phyloP scores from a whole-genome alignment of 30 jellyfish, hydroid and myxozoan species.

The Turritopsis dohrnii region DNA sequence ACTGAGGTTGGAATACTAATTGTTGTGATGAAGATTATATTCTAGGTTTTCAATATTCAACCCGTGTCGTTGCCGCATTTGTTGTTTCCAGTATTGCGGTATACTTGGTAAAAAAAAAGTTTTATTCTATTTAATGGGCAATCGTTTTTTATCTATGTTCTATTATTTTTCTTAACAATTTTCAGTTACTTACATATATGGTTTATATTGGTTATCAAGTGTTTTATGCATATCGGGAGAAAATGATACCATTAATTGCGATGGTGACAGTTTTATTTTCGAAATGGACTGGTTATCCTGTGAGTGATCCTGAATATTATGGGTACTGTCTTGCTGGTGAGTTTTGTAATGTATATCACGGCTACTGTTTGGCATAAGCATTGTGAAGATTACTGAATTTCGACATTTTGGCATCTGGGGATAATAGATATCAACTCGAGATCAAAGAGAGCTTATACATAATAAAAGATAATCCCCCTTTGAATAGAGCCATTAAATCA shows the following conservation, averaged over 20 bases:
- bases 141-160: background rate
- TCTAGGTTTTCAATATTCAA: conserved; percentile 33
- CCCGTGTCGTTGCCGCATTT: background rate
- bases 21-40: background rate
- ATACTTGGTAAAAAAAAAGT: background rate
- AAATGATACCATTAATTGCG: background rate
- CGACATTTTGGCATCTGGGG: too few species aligned
- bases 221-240: background rate
- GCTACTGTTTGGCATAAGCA: background rate
- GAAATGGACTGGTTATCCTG: background rate
- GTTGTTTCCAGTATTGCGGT: conserved; percentile 17
- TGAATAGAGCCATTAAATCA: too few species aligned
- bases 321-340: conserved; percentile 3
- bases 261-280: background rate
- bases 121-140: background rate
- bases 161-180: background rate
- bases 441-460: too few species aligned
- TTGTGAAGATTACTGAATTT: too few species aligned
- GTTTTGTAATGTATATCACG: background rate
- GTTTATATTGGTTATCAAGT: background rate
- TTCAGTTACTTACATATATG: background rate
- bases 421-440: too few species aligned
- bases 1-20: background rate
- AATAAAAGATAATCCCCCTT: too few species aligned
- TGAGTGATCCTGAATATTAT: background rate